Base-by-base conservation (phyloP, 2,113 vertebrate species). In the Hypomesus transpacificus region DNA sequence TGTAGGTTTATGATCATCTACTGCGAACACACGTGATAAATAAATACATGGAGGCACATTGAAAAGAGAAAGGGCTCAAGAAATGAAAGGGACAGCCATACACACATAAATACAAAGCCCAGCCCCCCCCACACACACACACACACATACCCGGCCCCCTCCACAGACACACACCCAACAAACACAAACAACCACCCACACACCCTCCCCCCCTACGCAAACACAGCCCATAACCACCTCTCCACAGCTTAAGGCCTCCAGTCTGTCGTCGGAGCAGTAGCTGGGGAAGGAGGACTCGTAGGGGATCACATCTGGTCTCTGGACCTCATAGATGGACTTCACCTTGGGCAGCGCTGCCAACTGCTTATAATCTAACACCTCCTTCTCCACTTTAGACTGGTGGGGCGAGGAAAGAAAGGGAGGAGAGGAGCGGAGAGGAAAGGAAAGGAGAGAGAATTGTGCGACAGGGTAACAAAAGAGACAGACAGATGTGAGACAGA, bases 301-400 rank as follows among this genome's bases (percentile, higher is more conserved):
- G 80, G 95, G 96, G 91, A 96, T 94, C 91, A 98, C 94, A 92
- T 96, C 94, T 1, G 96, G 94, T 71, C 89, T 92, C 86, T 96
- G 94, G 82, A 94, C 91, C 85, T 95, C 95, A 78, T 97, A 96
- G 86, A 96, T 90, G 83, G 94, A 91, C 89, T 96, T 98, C 90
- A 96, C 94, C 91, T 95, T 95, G 89, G 96, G 95, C 86, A 97
- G 92, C 86, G 95, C 90, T 57, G 94, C 93, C 91, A 96, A 89
- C 87, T 95, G 94, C 93, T 94, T 96, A 87, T 95, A 96, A 91
- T 93, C 93, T 89, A 95, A 91, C 84, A 95, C 92, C 86, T 96
- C 93, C 88, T 93, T 94, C 89, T 95, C 93, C 90, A 95, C 93
- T 89, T 96, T 96, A 83, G 95, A 95, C 96, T 98, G 80, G 75